phyloP scores from a whole-genome alignment of 2,888 invertebrate species.

The Hypena proboscidalis region DNA sequence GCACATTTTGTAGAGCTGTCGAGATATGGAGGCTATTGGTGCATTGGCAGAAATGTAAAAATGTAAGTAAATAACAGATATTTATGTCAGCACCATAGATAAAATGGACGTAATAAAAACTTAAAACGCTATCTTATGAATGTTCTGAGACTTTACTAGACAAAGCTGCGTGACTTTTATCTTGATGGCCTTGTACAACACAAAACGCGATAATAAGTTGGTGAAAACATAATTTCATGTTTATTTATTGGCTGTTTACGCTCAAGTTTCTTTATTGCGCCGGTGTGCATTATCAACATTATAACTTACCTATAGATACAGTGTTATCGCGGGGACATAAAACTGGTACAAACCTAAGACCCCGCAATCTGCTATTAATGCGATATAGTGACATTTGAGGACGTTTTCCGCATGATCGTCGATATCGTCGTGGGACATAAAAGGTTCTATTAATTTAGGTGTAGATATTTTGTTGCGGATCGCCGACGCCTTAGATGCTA shows the following conservation, averaged over 20 bases:
- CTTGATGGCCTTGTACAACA: conserved; percentile 54
- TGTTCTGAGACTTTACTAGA: conserved; percentile 27
- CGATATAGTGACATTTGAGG: conserved; percentile 55
- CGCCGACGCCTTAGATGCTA: conserved; percentile 54
- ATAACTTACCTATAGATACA: conserved; percentile 69
- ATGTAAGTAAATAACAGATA: too few species aligned
- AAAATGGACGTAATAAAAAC: not conserved
- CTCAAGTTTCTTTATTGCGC: conserved; percentile 57
- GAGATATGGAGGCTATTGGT: not conserved
- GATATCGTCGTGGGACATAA: conserved; percentile 41
- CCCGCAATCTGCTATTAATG: conserved; percentile 57
- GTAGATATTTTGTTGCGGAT: conserved; percentile 35
- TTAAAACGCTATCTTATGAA: conserved; percentile 8
- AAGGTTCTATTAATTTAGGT: conserved; percentile 49
- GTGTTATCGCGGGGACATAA: conserved; percentile 71
- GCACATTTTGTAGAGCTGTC: not conserved
- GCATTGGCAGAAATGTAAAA: not conserved
- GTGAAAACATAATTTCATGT: conserved; percentile 55
- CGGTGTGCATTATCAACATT: conserved; percentile 70
- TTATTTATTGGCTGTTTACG: conserved; percentile 58
- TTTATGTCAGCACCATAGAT: not conserved
- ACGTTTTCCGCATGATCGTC: conserved; percentile 51
- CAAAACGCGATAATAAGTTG: conserved; percentile 55
- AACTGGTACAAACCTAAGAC: conserved; percentile 68
- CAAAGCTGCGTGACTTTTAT: conserved; percentile 42